Percentiles rank a stretch among this genome's conserved stretches.
These are phyloP conservation scores for Drosophila sordidapex DNA, from an alignment of 2,888 invertebrate genomes.

Conservation along the genomic window DNA sequence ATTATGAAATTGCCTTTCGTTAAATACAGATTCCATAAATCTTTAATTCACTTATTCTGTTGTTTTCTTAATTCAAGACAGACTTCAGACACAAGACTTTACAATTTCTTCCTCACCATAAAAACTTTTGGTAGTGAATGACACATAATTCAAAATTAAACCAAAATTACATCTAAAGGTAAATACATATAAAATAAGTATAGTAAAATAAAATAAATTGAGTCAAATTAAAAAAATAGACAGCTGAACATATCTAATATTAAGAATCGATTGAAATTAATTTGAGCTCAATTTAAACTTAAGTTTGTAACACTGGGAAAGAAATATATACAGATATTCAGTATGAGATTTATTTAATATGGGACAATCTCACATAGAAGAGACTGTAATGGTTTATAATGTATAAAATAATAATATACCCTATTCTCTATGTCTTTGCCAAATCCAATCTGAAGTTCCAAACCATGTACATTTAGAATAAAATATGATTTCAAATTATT, in stretches of 20 bases:
- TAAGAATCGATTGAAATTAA: background rate
- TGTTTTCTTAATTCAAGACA: background rate
- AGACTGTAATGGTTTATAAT: background rate
- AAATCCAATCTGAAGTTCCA: background rate
- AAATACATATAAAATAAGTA: background rate
- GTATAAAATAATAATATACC: background rate
- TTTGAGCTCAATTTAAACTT: background rate
- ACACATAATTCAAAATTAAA: background rate
- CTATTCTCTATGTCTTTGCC: background rate
- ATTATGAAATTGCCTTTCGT: constrained; percentile 30
- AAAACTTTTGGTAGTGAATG: no score
- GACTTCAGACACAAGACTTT: background rate
- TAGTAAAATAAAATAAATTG: background rate
- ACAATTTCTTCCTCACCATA: no score
- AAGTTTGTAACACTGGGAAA: background rate
- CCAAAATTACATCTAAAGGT: background rate
- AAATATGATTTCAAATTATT: background rate
- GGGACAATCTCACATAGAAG: background rate
- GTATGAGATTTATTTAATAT: background rate
- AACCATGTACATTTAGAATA: background rate
- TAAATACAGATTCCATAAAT: background rate
- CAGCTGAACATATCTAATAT: background rate
- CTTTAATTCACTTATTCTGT: background rate
- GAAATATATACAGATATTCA: background rate
- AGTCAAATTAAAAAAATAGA: background rate